These are phyloP conservation scores for Corapipo altera DNA, from an alignment of 2,113 vertebrate genomes.

Conservation along the genomic window DNA sequence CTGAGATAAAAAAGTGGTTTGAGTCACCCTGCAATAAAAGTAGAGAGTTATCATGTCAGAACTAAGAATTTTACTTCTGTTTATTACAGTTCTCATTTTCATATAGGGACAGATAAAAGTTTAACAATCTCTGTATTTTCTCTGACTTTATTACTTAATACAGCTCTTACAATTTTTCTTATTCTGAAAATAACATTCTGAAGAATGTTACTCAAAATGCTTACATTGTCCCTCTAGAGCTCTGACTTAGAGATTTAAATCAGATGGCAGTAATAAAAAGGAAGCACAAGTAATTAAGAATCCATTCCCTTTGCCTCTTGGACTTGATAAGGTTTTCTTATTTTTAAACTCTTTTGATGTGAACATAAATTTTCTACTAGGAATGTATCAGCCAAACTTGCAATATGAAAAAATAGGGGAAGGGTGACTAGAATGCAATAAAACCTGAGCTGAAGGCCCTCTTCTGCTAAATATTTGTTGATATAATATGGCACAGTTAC, in stretches of 20 bases:
- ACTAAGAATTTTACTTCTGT: neutral
- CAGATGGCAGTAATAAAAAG: neutral
- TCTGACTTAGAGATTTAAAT: neutral
- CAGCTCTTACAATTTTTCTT: neutral
- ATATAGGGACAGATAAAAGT: neutral
- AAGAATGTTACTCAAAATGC: neutral
- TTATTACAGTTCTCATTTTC: neutral
- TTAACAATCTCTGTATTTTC: neutral
- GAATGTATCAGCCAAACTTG: neutral
- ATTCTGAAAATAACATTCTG: neutral
- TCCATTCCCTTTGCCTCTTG: neutral
- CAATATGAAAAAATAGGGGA: neutral
- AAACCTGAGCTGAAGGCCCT: neutral
- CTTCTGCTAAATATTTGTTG: neutral
- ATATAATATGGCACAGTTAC: neutral
- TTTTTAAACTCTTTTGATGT: neutral
- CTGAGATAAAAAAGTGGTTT: neutral
- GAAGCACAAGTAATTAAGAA: neutral
- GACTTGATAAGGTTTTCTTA: neutral
- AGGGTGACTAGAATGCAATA: neutral
- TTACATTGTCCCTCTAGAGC: neutral
- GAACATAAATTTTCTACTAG: neutral
- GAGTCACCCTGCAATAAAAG: neutral
- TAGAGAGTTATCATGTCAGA: neutral
- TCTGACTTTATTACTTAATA: neutral